These are phyloP conservation scores for Alfaro cultratus DNA, from an alignment of 2,797 vertebrate genomes.

Conservation along the genomic window DNA sequence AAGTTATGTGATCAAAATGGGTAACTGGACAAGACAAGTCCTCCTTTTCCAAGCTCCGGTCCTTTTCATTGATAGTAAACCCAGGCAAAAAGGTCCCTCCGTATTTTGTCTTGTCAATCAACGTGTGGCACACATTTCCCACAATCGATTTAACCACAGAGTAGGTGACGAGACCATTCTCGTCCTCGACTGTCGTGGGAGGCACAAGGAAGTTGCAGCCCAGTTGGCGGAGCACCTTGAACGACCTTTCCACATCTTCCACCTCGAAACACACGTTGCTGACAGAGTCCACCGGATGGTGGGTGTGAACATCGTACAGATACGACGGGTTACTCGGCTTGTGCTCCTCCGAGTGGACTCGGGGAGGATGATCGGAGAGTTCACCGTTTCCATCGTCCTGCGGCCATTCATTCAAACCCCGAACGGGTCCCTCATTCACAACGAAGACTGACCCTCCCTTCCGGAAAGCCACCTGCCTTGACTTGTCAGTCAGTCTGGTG, in stretches of 20 bases:
- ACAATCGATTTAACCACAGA: slow-evolving; percentile 83
- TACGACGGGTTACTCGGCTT: slow-evolving; percentile 22
- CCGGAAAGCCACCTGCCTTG: slow-evolving; percentile 85
- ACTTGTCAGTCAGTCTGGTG: slow-evolving; percentile 66
- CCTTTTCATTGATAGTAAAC: slow-evolving; percentile 70
- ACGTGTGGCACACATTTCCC: slow-evolving; percentile 91
- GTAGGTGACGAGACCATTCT: slow-evolving; percentile 81
- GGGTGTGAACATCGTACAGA: slow-evolving; percentile 79
- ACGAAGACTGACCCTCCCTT: slow-evolving; percentile 87
- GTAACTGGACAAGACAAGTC: slow-evolving; percentile 70
- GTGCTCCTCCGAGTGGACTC: background rate
- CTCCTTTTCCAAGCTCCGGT: slow-evolving; percentile 4
- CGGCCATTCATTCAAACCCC: slow-evolving; percentile 31
- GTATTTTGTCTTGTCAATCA: slow-evolving; percentile 85
- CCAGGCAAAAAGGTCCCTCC: slow-evolving; percentile 87
- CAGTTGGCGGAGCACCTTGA: slow-evolving; percentile 67
- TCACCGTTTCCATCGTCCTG: background rate
- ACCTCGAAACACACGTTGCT: slow-evolving; percentile 93
- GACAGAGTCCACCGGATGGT: slow-evolving; percentile 82
- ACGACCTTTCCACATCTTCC: slow-evolving; percentile 79
- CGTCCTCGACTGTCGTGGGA: slow-evolving; percentile 82
- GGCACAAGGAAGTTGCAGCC: slow-evolving; percentile 86
- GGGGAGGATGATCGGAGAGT: background rate
- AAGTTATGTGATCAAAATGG: slow-evolving; percentile 93
- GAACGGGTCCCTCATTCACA: slow-evolving; percentile 79